Evolutionary conservation across 2,888 invertebrate genomes (phyloP).

Genomic region (Orthonevra nobilis): DNA sequence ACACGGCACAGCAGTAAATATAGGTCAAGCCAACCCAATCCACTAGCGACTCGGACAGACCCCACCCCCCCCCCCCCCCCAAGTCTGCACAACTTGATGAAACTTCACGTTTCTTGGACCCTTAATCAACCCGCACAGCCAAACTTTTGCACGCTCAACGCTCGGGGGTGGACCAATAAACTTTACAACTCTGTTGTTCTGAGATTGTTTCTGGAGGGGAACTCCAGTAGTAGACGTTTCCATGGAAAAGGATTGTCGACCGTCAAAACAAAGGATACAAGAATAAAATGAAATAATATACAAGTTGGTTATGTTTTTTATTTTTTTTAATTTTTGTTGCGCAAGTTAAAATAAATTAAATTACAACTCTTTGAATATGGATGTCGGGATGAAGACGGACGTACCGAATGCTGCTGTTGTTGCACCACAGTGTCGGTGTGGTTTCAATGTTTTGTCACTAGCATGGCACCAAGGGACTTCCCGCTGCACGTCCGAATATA

Average conservation of each 20-base stretch:
- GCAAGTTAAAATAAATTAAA: constrained; percentile 58
- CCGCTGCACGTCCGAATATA: constrained; percentile 34
- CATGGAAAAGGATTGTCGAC: constrained; percentile 17
- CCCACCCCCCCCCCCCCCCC: constrained; percentile 14
- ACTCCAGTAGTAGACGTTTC: constrained; percentile 19
- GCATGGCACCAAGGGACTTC: constrained; percentile 44
- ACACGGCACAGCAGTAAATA: constrained; percentile 20
- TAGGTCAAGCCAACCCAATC: constrained; percentile 12
- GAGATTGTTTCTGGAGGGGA: constrained; percentile 9
- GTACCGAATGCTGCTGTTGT: constrained; percentile 31
- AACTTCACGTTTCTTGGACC: constrained; percentile 39
- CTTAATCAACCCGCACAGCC: constrained; percentile 41
- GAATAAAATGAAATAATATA: constrained; percentile 30
- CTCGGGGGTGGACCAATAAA: constrained; percentile 24
- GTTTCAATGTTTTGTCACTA: constrained; percentile 66
- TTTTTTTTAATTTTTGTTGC: constrained; percentile 16
- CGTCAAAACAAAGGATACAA: constrained; percentile 26
- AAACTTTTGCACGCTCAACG: constrained; percentile 32
- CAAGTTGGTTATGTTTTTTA: no score
- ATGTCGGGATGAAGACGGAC: constrained; percentile 33
- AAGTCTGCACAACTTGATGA: constrained; percentile 29
- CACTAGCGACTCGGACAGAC: constrained; percentile 7
- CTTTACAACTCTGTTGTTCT: constrained; percentile 43
- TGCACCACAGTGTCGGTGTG: constrained; percentile 64
- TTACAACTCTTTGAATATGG: constrained; percentile 59